Evolutionary conservation across 2,113 vertebrate genomes (phyloP).

Genomic region (Passer montanus): DNA sequence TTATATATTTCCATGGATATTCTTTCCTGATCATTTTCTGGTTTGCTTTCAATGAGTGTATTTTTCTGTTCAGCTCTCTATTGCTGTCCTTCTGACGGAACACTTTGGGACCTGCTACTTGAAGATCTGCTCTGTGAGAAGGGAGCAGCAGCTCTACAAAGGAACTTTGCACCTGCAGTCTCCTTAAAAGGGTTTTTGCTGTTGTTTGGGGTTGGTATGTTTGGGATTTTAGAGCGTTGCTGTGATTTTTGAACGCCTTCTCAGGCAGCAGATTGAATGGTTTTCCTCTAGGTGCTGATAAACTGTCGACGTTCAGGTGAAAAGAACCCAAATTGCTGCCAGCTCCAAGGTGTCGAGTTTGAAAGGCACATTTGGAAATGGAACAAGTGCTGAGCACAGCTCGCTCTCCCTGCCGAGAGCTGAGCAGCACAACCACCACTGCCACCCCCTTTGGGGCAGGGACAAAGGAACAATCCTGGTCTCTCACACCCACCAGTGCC

Average conservation of each 20-base stretch:
- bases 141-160: background rate
- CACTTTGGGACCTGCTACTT: background rate
- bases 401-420: accelerated
- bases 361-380: background rate
- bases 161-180: background rate
- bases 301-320: background rate
- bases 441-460: background rate
- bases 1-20: background rate
- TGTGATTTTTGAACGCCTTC: background rate
- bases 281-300: background rate
- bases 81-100: background rate
- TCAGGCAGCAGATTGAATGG: background rate
- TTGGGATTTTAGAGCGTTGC: background rate
- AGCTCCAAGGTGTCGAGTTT: background rate
- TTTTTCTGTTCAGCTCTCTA: background rate
- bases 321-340: background rate
- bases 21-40: background rate
- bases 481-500: background rate
- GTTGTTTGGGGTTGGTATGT: background rate
- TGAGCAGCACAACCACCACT: accelerated
- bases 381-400: background rate
- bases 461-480: background rate
- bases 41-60: background rate
- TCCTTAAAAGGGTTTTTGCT: background rate
- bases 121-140: background rate